phyloP scores from a whole-genome alignment of 2,888 invertebrate genomes.

The Acrobasis consociella region DNA sequence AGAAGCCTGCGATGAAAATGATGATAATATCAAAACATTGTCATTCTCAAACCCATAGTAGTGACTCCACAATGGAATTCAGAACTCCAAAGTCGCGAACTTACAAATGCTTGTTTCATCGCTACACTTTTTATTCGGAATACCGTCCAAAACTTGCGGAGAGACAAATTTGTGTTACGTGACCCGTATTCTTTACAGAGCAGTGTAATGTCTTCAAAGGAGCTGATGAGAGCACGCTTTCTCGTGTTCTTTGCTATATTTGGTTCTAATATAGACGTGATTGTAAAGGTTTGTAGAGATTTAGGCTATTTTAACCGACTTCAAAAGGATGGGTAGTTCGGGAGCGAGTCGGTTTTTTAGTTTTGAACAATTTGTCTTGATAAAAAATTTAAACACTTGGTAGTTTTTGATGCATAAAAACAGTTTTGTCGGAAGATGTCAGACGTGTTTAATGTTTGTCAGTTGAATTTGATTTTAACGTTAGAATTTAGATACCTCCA shows the following conservation, averaged over 20 bases:
- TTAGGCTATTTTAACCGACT: background rate
- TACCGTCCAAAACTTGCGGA: conserved; percentile 48
- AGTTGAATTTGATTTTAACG: no score
- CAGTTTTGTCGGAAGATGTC: no score
- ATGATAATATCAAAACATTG: no score
- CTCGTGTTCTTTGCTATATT: conserved; percentile 9
- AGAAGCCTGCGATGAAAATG: no score
- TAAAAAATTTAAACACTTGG: no score
- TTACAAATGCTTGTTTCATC: conserved; percentile 69
- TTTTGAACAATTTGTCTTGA: no score
- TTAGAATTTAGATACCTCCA: no score
- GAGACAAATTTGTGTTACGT: conserved; percentile 68
- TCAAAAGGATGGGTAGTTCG: no score
- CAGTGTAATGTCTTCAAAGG: conserved; percentile 14
- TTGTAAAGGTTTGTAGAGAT: background rate
- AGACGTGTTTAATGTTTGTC: no score
- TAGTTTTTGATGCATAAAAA: no score
- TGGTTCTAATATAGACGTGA: conserved; percentile 2
- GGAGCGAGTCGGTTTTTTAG: no score
- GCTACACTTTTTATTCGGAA: conserved; percentile 56
- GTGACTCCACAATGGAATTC: conserved; percentile 32
- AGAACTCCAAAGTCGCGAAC: conserved; percentile 49
- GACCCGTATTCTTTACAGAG: conserved; percentile 52
- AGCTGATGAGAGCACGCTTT: conserved; percentile 13
- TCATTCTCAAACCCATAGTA: background rate